These are phyloP conservation scores for Dryoscopus gambensis DNA, from an alignment of 2,113 vertebrate species.

Conservation along the genomic window DNA sequence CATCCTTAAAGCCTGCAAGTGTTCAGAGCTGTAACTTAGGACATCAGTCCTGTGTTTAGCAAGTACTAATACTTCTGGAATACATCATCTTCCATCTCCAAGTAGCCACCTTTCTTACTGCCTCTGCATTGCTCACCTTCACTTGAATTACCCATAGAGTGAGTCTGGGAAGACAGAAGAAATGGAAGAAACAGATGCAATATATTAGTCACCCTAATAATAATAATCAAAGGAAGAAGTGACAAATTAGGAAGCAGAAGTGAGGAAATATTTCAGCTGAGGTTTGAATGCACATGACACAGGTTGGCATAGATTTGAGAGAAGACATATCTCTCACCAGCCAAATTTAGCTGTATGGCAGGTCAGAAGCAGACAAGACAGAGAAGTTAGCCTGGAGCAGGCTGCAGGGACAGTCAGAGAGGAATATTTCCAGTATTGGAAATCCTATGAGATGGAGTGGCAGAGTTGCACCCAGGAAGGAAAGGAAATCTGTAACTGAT, in stretches of 20 bases:
- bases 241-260: not conserved
- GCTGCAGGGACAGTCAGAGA: not conserved
- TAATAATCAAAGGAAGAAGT: not conserved
- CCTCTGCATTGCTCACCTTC: not conserved
- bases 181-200: not conserved
- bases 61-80: not conserved
- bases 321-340: not conserved
- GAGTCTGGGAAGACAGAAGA: not conserved
- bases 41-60: not conserved
- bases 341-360: not conserved
- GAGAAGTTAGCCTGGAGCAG: not conserved
- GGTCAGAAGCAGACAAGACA: not conserved
- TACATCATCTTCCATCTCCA: not conserved
- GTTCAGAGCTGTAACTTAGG: not conserved
- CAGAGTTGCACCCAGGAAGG: not conserved
- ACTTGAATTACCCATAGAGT: not conserved
- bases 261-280: not conserved
- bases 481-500: not conserved
- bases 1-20: not conserved
- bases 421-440: not conserved
- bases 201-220: not conserved
- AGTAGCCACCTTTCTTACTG: not conserved
- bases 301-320: not conserved
- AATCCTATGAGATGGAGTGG: accelerated
- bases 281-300: not conserved